A percentile compares a stretch with the other conserved stretches of the same genome.
phyloP scores from a whole-genome alignment of 2,113 vertebrate species.

The Upupa epops region DNA sequence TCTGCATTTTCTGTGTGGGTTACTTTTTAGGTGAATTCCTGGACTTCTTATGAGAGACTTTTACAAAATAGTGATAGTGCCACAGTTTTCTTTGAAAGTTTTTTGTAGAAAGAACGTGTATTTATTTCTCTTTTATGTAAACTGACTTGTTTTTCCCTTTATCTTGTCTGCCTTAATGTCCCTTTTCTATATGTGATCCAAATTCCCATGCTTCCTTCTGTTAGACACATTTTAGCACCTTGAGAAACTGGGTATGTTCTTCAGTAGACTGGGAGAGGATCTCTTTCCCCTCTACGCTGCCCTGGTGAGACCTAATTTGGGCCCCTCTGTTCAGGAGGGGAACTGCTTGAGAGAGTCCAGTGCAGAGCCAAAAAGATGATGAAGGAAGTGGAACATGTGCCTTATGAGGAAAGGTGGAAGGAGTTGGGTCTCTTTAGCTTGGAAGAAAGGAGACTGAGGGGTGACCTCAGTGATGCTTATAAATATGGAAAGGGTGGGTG shows the following conservation, averaged over 20 bases:
- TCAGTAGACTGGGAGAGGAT: neutral
- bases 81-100: neutral
- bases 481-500: no score
- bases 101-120: neutral
- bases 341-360: no score
- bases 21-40: neutral
- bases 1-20: neutral
- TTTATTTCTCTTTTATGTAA: neutral
- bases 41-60: neutral
- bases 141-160: neutral
- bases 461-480: no score
- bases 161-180: neutral
- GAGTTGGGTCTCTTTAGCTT: no score
- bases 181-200: neutral
- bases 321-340: no score
- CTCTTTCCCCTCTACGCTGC: no score
- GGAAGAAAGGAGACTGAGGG: no score
- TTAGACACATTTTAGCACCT: neutral
- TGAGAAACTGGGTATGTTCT: neutral
- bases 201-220: neutral
- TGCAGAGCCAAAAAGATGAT: no score
- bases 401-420: no score
- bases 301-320: no score
- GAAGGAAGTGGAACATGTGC: no score
- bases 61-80: neutral